Base-by-base conservation (phyloP, 2,797 vertebrate species). In the Crax fasciolata region DNA sequence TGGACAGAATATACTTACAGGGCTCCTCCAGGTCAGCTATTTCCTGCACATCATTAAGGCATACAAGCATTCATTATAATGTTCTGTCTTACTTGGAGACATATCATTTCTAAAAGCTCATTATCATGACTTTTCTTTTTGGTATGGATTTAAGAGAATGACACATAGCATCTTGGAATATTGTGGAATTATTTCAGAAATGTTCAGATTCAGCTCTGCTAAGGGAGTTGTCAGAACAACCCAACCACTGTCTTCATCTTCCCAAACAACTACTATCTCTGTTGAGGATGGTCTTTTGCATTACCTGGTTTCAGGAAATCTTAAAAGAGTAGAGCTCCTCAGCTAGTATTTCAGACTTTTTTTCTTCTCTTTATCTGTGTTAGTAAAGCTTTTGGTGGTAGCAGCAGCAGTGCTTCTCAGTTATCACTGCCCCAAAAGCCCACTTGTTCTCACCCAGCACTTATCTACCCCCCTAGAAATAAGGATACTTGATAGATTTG, bases 1-100 rank as follows among this genome's bases (percentile, higher is more conserved):
- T 97, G 96, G 96, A 90, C 94, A 76, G 89, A 96, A 84, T 27
- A 81, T 61, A 88, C 73, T 82, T 97, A 97, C 67, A 84, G 87
- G 70, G 94, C 92, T 79, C 87, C 85, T 57, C 92, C 95, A 96
- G 96, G 96, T 97, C 41, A 93, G 84, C 8, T 81, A 38, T 75
- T 93, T 80, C 38, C 20, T 59, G 21, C 8, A 4, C 55, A 11
- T 43, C 84, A 1, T 52, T 75, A 78, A 82, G 39, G 52, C 1
- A 48, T 51, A 4, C 13, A 78, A 83, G 8, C 0, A 0, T 61
- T 90, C 12, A 3, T 28, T 4, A 21, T 51, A 91, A 67, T 72
- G 9, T 59, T 17, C 20, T 84, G 11, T 68, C n/a, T 83, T 63
- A 27, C 15, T 43, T 41, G 27, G 21, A 80, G 9, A 48, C 11